Base-by-base conservation (phyloP, 2,888 invertebrate genomes). In the Epinotia bilunana region DNA sequence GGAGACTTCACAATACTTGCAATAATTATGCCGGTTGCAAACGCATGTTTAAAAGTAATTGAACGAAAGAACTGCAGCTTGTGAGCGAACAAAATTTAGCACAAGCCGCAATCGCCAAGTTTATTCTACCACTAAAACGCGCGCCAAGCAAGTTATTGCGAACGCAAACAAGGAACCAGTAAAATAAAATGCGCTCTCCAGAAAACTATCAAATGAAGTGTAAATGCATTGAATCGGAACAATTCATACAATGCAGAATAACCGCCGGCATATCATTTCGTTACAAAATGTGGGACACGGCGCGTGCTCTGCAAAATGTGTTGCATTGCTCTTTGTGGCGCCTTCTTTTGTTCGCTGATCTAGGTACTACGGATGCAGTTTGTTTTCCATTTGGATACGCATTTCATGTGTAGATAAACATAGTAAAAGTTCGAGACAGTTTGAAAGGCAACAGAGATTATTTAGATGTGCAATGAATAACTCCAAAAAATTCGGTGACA, bases 261-360 rank as follows among this genome's bases (percentile, higher is more conserved):
- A 89, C 88, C 86, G 89, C 79, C 85, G 87, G 85, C 87, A 86
- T 88, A 91, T 92, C 91, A 92, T 91, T 90, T 91, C 90, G 90
- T 92, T 92, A 92, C 89, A 87, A 90, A 89, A 93, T 92, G 91
- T 93, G 88, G 92, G 88, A 86, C 92, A 88, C 88, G 87, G 85
- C 86, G 88, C 87, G 85, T 88, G 89, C 89, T 91, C 89, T 82
- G 87, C 87, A 86, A 89, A 91, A 91, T 90, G 90, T 90, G 90
- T 90, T 88, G 84, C 89, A 90, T 90, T 91, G 92, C 92, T 91
- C 92, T 92, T 92, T 93, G 92, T 92, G 90, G 86, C 80, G 88
- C 81, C 83, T 84, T 84, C 91, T 91, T 92, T 92, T 92, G 91
- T 93, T 90, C 86, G 80, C 82, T 88, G 89, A 90, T 90, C 90